phyloP scores from a whole-genome alignment of 2,113 vertebrate genomes.

The Melanotaenia duboulayi region DNA sequence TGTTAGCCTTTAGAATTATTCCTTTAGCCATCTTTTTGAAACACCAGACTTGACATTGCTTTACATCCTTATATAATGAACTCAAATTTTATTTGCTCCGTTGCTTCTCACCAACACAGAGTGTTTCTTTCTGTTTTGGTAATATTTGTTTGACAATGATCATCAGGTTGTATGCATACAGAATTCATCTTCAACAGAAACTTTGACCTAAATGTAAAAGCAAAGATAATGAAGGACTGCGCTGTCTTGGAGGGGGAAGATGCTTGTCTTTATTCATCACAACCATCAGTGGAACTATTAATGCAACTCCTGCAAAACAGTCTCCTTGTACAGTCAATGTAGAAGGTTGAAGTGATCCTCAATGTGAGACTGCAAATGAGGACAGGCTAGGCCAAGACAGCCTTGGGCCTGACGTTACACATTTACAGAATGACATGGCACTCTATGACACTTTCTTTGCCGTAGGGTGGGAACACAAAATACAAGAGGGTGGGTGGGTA shows the following conservation, averaged over 20 bases:
- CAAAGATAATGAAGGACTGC: slow-evolving; percentile 17
- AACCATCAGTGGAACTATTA: slow-evolving; percentile 37
- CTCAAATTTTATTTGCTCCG: neutral
- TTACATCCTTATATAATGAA: neutral
- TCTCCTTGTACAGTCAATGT: slow-evolving; percentile 54
- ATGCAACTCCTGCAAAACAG: slow-evolving; percentile 45
- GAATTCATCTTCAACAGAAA: slow-evolving; percentile 16
- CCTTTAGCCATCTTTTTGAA: neutral
- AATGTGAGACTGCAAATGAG: slow-evolving; percentile 72
- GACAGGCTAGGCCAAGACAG: slow-evolving; percentile 73
- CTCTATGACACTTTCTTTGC: slow-evolving; percentile 75
- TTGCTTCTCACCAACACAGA: neutral
- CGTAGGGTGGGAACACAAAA: slow-evolving; percentile 65
- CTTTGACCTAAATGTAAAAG: slow-evolving; percentile 12
- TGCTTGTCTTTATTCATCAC: slow-evolving; percentile 58
- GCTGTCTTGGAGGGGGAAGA: slow-evolving; percentile 49
- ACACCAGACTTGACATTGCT: neutral
- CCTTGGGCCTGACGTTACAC: slow-evolving; percentile 69
- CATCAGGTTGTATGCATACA: neutral
- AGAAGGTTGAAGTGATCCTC: slow-evolving; percentile 68
- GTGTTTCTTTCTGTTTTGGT: neutral
- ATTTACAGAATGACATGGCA: slow-evolving; percentile 79
- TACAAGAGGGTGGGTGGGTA: slow-evolving; percentile 10
- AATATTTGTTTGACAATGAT: neutral
- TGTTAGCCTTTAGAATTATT: neutral